phyloP scores from a whole-genome alignment of 1,140 invertebrate species.

The Saxidomus purpurata region DNA sequence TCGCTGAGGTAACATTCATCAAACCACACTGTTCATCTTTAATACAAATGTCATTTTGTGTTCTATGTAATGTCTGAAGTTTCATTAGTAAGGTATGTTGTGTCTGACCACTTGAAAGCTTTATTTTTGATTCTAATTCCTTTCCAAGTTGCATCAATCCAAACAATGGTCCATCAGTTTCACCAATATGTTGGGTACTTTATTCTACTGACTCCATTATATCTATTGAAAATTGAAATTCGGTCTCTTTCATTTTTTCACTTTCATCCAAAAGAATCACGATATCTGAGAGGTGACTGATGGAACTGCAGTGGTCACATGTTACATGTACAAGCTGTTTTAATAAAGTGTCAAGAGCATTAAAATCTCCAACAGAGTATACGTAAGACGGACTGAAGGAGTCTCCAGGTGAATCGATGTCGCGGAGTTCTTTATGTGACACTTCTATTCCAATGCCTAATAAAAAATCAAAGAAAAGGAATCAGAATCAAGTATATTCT shows the following conservation, averaged over 20 bases:
- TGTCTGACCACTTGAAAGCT: not conserved
- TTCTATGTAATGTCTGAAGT: not conserved
- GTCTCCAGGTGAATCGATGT: not conserved
- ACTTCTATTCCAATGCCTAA: no score
- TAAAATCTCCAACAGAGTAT: conserved; percentile 2
- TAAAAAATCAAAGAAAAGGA: no score
- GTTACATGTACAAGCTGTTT: not conserved
- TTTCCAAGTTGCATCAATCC: not conserved
- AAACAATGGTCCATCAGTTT: no score
- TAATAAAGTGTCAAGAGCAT: no score
- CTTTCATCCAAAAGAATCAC: not conserved
- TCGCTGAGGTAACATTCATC: not conserved
- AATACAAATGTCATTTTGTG: not conserved
- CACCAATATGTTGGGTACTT: no score
- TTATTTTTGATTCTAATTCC: not conserved
- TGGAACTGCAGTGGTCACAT: not conserved
- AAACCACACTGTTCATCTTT: not conserved
- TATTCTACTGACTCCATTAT: no score
- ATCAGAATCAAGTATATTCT: no score
- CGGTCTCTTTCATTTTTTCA: not conserved
- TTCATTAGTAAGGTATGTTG: not conserved
- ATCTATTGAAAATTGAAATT: not conserved
- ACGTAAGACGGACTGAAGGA: not conserved
- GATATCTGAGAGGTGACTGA: no score
- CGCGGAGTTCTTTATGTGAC: no score